Evolutionary conservation across 2,888 invertebrate species (phyloP).

Genomic region (Clivina fossor): DNA sequence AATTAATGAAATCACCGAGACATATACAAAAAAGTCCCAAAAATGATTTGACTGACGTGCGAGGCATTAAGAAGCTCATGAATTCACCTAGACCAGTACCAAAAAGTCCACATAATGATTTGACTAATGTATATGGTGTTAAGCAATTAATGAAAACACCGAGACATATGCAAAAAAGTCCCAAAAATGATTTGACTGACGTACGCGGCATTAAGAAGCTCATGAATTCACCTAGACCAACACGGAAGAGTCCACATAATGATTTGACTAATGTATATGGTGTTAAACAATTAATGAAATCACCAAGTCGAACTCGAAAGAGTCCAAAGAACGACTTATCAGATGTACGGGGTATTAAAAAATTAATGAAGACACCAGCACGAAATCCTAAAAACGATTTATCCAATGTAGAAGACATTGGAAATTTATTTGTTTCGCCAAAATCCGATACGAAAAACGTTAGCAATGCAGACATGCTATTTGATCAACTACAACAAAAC

Average conservation of each 20-base stretch:
- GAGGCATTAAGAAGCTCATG: slow-evolving; percentile 35
- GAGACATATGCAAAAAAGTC: slow-evolving; percentile 37
- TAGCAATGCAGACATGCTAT: neutral
- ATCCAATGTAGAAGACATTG: slow-evolving; percentile 52
- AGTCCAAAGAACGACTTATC: slow-evolving; percentile 50
- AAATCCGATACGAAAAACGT: neutral
- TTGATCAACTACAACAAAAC: neutral
- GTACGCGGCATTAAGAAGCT: slow-evolving; percentile 52
- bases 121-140: slow-evolving; percentile 36
- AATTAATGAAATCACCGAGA: neutral
- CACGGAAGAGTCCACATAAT: slow-evolving; percentile 49
- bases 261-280: slow-evolving; percentile 53
- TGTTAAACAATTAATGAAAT: slow-evolving; percentile 49
- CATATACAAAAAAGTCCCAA: too few species aligned
- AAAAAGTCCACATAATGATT: slow-evolving; percentile 38
- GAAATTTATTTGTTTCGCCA: slow-evolving; percentile 45
- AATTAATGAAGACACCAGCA: slow-evolving; percentile 34
- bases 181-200: slow-evolving; percentile 49
- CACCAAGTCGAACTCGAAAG: slow-evolving; percentile 36
- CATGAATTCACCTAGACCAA: slow-evolving; percentile 41
- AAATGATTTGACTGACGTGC: slow-evolving; percentile 29
- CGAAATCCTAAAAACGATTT: slow-evolving; percentile 47
- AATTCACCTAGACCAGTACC: too few species aligned
- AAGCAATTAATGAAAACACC: slow-evolving; percentile 34
- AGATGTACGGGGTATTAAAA: slow-evolving; percentile 30